phyloP scores from a whole-genome alignment of 1,140 invertebrate genomes.

The Armadillidium nasatum region DNA sequence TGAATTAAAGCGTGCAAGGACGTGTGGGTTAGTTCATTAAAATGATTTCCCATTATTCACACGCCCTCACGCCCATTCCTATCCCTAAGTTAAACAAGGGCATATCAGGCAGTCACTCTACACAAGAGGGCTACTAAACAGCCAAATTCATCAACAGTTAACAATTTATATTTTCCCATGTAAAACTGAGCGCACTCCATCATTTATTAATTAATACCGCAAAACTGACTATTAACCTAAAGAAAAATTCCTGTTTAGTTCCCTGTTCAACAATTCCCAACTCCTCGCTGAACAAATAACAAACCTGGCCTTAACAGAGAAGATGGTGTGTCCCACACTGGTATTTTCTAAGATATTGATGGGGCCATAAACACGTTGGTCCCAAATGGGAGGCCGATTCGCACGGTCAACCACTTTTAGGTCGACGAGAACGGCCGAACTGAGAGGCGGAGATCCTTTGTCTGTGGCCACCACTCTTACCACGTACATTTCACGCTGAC shows the following conservation, averaged over 20 bases:
- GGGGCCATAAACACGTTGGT: conserved; percentile 85
- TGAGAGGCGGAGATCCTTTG: conserved; percentile 69
- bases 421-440: conserved; percentile 89
- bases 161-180: not conserved
- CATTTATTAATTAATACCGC: not conserved
- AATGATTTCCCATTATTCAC: not conserved
- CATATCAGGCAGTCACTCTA: conserved; percentile 4
- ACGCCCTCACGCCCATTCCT: not conserved
- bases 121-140: conserved; percentile 1
- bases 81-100: conserved; percentile 4
- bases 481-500: conserved; percentile 84
- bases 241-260: too few species aligned
- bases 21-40: conserved; percentile 2
- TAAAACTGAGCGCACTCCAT: not conserved
- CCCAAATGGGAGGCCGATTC: conserved; percentile 95
- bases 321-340: conserved; percentile 93
- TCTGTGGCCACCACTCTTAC: conserved; percentile 88
- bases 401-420: conserved; percentile 95
- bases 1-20: not conserved
- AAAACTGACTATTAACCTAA: not conserved
- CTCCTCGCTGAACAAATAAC: conserved; percentile 56
- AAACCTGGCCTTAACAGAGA: conserved; percentile 94
- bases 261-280: not conserved
- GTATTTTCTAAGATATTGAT: conserved; percentile 95
- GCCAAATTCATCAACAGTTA: not conserved